Conservation (phyloP, 1,140 invertebrate genomes). For the Physella acuta region DNA sequence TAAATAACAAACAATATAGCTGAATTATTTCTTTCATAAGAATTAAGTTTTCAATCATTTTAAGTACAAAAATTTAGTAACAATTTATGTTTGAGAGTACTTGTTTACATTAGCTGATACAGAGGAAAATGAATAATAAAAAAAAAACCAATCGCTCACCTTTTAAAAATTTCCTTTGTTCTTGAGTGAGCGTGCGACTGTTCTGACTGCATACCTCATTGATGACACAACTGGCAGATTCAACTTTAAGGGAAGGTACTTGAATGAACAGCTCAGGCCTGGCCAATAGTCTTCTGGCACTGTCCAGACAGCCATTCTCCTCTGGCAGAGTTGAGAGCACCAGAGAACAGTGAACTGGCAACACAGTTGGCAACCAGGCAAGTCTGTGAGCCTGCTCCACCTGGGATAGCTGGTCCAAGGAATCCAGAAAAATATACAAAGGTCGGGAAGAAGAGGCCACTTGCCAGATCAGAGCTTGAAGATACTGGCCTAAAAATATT, state of each 20-base stretch:
- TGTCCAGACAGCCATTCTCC: conserved; percentile 30
- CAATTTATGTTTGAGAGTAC: too few species aligned
- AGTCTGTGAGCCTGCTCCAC: conserved; percentile 41
- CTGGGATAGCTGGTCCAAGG: conserved; percentile 48
- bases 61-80: too few species aligned
- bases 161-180: conserved; percentile 34
- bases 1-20: too few species aligned
- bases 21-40: too few species aligned
- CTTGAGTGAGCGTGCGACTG: conserved; percentile 33
- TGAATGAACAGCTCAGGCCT: conserved; percentile 31
- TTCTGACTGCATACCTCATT: conserved; percentile 23
- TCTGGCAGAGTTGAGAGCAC: conserved; percentile 66
- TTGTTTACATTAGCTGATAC: not conserved
- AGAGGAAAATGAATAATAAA: not conserved
- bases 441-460: conserved; percentile 25
- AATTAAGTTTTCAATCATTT: too few species aligned
- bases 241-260: conserved; percentile 26
- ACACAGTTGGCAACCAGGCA: conserved; percentile 45
- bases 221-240: conserved; percentile 35
- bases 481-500: conserved; percentile 34
- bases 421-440: conserved; percentile 52
- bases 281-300: conserved; percentile 18
- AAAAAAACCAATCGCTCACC: conserved; percentile 1
- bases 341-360: conserved; percentile 62
- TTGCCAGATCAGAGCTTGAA: conserved; percentile 34